Conservation (phyloP, 2,888 invertebrate genomes). For the Heliconius aoede region DNA sequence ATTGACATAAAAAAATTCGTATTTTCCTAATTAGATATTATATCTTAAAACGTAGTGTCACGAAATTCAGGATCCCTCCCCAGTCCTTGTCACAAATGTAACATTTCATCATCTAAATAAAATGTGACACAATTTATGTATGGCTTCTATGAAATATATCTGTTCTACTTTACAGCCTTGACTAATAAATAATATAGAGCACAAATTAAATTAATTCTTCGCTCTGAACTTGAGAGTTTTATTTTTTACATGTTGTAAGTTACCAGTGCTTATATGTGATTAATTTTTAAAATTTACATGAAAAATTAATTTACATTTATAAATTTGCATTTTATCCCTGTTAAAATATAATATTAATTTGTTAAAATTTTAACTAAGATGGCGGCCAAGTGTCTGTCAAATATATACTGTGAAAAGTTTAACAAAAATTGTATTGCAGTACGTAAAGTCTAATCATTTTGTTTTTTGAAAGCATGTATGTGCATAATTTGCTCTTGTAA, state of each 20-base stretch:
- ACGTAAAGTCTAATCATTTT: slow-evolving; percentile 1
- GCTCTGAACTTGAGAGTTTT: not conserved
- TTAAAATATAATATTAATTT: slow-evolving; percentile 17
- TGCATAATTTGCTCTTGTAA: slow-evolving; percentile 23
- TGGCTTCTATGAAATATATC: not conserved
- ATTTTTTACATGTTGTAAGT: slow-evolving; percentile 14
- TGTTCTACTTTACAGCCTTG: not conserved
- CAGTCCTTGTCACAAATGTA: not conserved
- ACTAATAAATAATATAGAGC: slow-evolving; percentile 6
- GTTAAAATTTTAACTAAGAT: slow-evolving; percentile 10
- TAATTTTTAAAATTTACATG: slow-evolving; percentile 1
- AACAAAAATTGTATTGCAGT: not conserved
- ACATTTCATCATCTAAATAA: not conserved
- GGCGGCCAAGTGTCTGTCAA: slow-evolving; percentile 24
- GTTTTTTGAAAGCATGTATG: slow-evolving; percentile 1
- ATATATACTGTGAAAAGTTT: slow-evolving; percentile 4
- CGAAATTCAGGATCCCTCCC: not conserved
- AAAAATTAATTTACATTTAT: not conserved
- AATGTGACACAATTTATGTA: not conserved
- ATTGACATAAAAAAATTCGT: not conserved
- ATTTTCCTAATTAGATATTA: not conserved
- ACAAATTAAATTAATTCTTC: slow-evolving; percentile 11
- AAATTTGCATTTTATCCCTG: not conserved
- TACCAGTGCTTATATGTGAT: slow-evolving; percentile 22
- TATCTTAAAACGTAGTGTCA: not conserved